These are phyloP conservation scores for Takifugu bimaculatus DNA, from an alignment of 2,113 vertebrate species.

Conservation along the genomic window DNA sequence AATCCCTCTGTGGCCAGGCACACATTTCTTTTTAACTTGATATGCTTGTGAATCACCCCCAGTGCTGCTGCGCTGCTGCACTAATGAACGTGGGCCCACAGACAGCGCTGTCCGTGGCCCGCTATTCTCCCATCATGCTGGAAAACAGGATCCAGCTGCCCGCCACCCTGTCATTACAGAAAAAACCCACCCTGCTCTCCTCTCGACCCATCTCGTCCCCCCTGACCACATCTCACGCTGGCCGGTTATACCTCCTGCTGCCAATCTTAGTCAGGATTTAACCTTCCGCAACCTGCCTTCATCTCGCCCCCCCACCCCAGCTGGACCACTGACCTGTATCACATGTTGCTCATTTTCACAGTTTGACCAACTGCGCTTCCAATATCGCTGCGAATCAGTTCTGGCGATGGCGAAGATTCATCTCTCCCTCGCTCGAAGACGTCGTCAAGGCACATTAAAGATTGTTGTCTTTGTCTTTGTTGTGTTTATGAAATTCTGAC, in stretches of 20 bases:
- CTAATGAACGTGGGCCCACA: constrained; percentile 74
- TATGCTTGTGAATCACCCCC: constrained; percentile 75
- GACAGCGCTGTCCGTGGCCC: constrained; percentile 53
- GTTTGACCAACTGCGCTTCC: too few relatives aligned
- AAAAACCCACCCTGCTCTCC: constrained; percentile 43
- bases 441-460: constrained; percentile 1
- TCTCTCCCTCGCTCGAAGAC: background rate
- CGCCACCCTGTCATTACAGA: constrained; percentile 65
- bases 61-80: constrained; percentile 58
- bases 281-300: constrained; percentile 42
- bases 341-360: too few relatives aligned
- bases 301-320: constrained; percentile 21
- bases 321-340: constrained; percentile 16
- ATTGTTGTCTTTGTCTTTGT: constrained; percentile 6
- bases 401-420: background rate
- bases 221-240: constrained; percentile 55
- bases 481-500: constrained; percentile 7
- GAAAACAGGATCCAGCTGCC: constrained; percentile 77
- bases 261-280: constrained; percentile 47
- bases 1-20: constrained; percentile 70
- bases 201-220: constrained; percentile 46
- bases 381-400: too few relatives aligned
- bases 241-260: constrained; percentile 25
- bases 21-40: constrained; percentile 74
- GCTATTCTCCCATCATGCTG: constrained; percentile 55